Base-by-base conservation (phyloP, 2,113 vertebrate species). In the Pimephales promelas region DNA sequence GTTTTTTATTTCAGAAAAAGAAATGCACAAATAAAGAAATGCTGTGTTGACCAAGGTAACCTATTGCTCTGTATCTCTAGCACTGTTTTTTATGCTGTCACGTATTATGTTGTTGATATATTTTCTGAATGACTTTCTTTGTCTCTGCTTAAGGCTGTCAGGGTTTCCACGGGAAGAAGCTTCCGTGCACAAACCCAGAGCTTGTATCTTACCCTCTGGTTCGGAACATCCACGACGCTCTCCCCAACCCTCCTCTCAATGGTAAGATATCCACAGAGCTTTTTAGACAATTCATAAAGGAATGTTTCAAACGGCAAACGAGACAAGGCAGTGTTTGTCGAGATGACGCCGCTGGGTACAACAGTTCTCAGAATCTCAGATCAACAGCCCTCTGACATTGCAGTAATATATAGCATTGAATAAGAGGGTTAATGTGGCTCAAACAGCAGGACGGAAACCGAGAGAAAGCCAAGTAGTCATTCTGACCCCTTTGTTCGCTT, bases 131-230 rank as follows among this genome's bases (percentile, higher is more conserved):
- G 61, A 76, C 24, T 47, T 54, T 4, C 34, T 16, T 83, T 72
- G 70, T 81, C 62, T 82, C n/a, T 85, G 24, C 47, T 82, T 73
- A 74, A 91, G 94, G 61, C 66, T 91, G 82, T 85, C 90, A 93
- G 81, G 88, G 82, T 87, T 89, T 92, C 72, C 91, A 91, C 76
- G 89, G 88, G n/a, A 94, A 93, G 88, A 90, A 86, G 82, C 88
- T 93, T 47, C 80, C 91, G 0, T 88, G 90, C 43, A 66, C 92
- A 0, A 45, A 90, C 36, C 91, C 93, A 0, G 85, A 87, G 64
- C 89, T 95, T 24, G 86, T 93, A 75, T 92, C 93, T 2, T 96
- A 94, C 87, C 93, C 95, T 34, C 84, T 87, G 13, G 87, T 88
- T 20, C 83, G 92, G 82, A 89, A 87, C 3, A 56, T n/a, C 0